A percentile compares a stretch with the other conserved stretches of the same genome.
phyloP scores from a whole-genome alignment of 2,797 vertebrate species.

The Lycodopsis pacificus region DNA sequence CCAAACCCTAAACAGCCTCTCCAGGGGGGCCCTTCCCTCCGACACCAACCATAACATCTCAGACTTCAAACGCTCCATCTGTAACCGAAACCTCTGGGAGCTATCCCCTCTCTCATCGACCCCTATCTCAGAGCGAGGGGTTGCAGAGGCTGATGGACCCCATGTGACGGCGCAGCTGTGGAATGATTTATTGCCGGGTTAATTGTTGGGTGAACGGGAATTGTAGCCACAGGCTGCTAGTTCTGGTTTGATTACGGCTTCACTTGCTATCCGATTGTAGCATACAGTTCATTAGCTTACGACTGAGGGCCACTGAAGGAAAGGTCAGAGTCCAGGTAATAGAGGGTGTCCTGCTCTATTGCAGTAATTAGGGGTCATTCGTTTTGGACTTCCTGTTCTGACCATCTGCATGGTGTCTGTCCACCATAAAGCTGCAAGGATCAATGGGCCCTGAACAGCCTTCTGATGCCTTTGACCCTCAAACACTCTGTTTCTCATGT shows the following conservation, averaged over 20 bases:
- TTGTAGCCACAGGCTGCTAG: slow-evolving; percentile 58
- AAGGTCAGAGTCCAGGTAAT: slow-evolving; percentile 42
- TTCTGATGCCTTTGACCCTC: slow-evolving; percentile 21
- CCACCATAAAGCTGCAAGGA: slow-evolving; percentile 31
- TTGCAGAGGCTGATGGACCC: slow-evolving; percentile 58
- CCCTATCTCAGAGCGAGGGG: slow-evolving; percentile 56
- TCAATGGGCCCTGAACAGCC: slow-evolving; percentile 16
- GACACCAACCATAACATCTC: slow-evolving; percentile 71
- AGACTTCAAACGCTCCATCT: slow-evolving; percentile 79
- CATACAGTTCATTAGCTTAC: slow-evolving; percentile 65
- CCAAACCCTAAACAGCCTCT: slow-evolving; percentile 72
- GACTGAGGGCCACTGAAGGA: slow-evolving; percentile 27
- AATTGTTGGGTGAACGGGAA: slow-evolving; percentile 75
- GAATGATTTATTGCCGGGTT: slow-evolving; percentile 77
- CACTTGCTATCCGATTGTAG: slow-evolving; percentile 73
- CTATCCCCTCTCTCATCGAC: slow-evolving; percentile 67
- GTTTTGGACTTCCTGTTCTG: slow-evolving; percentile 62
- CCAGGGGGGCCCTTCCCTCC: slow-evolving; percentile 51
- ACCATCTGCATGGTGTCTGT: slow-evolving; percentile 56
- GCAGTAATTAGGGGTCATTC: slow-evolving; percentile 61
- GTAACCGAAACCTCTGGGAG: slow-evolving; percentile 74
- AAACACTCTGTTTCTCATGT: slow-evolving; percentile 6
- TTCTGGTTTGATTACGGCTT: slow-evolving; percentile 70
- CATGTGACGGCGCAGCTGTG: slow-evolving; percentile 75
- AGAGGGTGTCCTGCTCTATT: slow-evolving; percentile 41